A percentile compares a stretch with the other conserved stretches of the same genome.
phyloP scores from a whole-genome alignment of 1,140 invertebrate genomes.

The Bombus ignitus region DNA sequence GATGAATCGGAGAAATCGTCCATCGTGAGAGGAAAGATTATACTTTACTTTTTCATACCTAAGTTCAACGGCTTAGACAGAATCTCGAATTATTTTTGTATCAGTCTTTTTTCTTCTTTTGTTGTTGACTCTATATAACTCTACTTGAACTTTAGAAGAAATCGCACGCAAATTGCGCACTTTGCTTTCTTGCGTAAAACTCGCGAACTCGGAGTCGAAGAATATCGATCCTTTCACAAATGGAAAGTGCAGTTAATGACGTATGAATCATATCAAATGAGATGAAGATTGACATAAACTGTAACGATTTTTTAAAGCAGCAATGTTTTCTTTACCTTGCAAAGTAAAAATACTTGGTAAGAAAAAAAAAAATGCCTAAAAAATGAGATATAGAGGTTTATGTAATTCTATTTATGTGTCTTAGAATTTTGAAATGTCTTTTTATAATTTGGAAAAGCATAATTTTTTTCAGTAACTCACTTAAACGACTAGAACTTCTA shows the following conservation, averaged over 20 bases:
- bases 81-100: neutral
- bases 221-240: constrained; percentile 43
- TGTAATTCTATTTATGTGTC: neutral
- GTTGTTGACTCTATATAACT: neutral
- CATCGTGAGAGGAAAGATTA: constrained; percentile 5
- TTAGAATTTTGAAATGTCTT: neutral
- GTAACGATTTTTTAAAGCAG: neutral
- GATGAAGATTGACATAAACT: neutral
- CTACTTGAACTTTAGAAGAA: neutral
- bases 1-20: neutral
- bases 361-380: neutral
- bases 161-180: neutral
- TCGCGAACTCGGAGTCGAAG: neutral
- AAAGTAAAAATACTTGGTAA: neutral
- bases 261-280: constrained; percentile 14
- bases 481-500: too few relatives aligned
- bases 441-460: neutral
- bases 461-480: neutral
- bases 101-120: neutral
- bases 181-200: constrained; percentile 24
- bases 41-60: too few relatives aligned
- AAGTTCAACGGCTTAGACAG: neutral
- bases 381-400: neutral
- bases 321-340: neutral
- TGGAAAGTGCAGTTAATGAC: constrained; percentile 36